Conservation (phyloP, 2,113 vertebrate genomes). For the Pomatorhinus ruficollis region DNA sequence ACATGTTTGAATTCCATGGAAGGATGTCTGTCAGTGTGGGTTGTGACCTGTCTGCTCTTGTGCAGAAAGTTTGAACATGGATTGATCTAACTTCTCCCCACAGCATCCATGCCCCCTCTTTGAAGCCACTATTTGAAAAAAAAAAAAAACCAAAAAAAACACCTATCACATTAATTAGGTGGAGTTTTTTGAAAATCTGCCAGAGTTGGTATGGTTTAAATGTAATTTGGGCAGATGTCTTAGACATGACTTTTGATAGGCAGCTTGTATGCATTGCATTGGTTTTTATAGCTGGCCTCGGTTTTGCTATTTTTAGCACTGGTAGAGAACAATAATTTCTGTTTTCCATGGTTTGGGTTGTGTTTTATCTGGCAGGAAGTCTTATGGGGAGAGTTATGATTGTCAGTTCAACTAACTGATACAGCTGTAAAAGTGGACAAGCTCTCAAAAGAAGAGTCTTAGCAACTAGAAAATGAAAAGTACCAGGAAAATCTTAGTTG, state of each 20-base stretch:
- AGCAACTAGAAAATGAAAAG: neutral
- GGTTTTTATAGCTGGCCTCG: neutral
- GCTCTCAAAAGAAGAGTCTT: neutral
- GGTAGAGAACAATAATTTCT: neutral
- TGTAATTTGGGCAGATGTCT: neutral
- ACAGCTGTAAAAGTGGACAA: neutral
- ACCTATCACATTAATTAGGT: neutral
- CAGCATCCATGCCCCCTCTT: neutral
- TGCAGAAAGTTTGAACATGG: neutral
- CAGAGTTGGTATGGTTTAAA: neutral
- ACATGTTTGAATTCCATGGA: neutral
- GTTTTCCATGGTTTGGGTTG: neutral
- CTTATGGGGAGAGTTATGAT: neutral
- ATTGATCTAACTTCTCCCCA: neutral
- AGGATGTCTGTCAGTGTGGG: neutral
- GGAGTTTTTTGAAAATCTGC: neutral
- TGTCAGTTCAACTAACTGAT: neutral
- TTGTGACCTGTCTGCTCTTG: neutral
- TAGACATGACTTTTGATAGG: neutral
- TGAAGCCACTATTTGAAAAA: neutral
- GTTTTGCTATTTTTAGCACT: neutral
- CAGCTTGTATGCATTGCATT: neutral
- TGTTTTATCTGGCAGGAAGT: neutral
- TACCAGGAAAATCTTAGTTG: neutral
- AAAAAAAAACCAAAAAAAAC: neutral